These are phyloP conservation scores for Scaptomyza montana DNA, from an alignment of 1,140 invertebrate species.

Conservation along the genomic window DNA sequence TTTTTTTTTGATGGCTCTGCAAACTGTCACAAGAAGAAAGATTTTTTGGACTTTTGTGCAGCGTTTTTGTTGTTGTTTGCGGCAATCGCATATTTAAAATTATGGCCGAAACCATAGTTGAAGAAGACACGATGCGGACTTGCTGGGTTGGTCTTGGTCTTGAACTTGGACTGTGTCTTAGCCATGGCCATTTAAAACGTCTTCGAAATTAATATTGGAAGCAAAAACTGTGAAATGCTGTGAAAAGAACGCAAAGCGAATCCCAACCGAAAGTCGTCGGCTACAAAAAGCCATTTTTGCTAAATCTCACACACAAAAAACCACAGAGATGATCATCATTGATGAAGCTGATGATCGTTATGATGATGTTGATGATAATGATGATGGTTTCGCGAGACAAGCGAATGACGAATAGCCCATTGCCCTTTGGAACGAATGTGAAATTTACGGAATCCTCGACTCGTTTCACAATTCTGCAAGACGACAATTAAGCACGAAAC, in stretches of 20 bases:
- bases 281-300: slow-evolving; percentile 73
- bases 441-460: slow-evolving; percentile 79
- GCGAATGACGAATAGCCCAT: slow-evolving; percentile 83
- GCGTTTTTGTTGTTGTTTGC: slow-evolving; percentile 1
- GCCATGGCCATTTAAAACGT: slow-evolving; percentile 76
- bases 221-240: slow-evolving; percentile 81
- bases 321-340: slow-evolving; percentile 20
- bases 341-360: slow-evolving; percentile 21
- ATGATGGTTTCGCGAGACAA: slow-evolving; percentile 61
- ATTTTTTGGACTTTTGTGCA: slow-evolving; percentile 42
- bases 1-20: slow-evolving; percentile 5
- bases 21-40: slow-evolving; percentile 68
- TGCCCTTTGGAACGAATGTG: slow-evolving; percentile 70
- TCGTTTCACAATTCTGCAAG: slow-evolving; percentile 73
- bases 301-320: slow-evolving; percentile 57
- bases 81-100: slow-evolving; percentile 73
- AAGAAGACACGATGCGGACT: slow-evolving; percentile 1
- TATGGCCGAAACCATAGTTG: slow-evolving; percentile 47
- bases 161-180: slow-evolving; percentile 49
- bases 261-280: slow-evolving; percentile 20
- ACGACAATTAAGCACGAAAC: slow-evolving; percentile 83
- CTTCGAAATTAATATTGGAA: slow-evolving; percentile 81
- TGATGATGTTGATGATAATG: slow-evolving; percentile 8
- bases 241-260: slow-evolving; percentile 74
- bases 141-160: slow-evolving; percentile 21